Base-by-base conservation (phyloP, 2,113 vertebrate species). In the Sorex araneus region DNA sequence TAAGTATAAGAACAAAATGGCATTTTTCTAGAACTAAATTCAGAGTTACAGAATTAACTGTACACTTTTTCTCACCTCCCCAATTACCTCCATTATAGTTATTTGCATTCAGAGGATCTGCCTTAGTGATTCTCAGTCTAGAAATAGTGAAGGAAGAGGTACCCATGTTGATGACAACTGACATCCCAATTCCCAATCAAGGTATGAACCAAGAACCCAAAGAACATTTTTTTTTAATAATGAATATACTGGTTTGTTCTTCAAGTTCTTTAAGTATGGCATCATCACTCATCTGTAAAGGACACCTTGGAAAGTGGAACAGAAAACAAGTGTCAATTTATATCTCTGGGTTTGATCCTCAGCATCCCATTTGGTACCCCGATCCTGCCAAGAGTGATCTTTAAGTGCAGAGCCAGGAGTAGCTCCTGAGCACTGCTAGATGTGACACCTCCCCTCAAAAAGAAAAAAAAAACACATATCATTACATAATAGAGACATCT, bases 1-100 rank as follows among this genome's bases (percentile, higher is more conserved):
- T 36, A 64, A 47, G 30, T 19, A 73, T 90, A 32, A 92, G 19
- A 4, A 40, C 89, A 94, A 90, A 93, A 79, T 36, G 40, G 30
- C 9, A 75, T 47, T 87, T 87, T 82, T 74, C 43, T 88, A 75
- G 19, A 85, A 54, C 6, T 43, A 1, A 83, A 7, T 30, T 19
- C 13, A 86, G 79, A 73, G 71, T 95, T 19, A 83, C 27, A 63
- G 2, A 88, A 90, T 82, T 50, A 50, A 88, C 54, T 89, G 76
- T 83, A 19, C 23, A 34, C 47, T 34, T 71, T 40, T 57, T 60
- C 12, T 47, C 43, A 67, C 90, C 30, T 83, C 30, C 83, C 66
- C 16, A 66, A 40, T 64, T 16, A n/a, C 78, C 15, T 83, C 27
- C 27, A 80, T 34, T 66, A 66, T 88, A 75, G 34, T 66, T 25